Percentiles rank a stretch among this genome's conserved stretches.
Evolutionary conservation across 2,888 invertebrate species (phyloP).

Genomic region (Eristalis arbustorum): DNA sequence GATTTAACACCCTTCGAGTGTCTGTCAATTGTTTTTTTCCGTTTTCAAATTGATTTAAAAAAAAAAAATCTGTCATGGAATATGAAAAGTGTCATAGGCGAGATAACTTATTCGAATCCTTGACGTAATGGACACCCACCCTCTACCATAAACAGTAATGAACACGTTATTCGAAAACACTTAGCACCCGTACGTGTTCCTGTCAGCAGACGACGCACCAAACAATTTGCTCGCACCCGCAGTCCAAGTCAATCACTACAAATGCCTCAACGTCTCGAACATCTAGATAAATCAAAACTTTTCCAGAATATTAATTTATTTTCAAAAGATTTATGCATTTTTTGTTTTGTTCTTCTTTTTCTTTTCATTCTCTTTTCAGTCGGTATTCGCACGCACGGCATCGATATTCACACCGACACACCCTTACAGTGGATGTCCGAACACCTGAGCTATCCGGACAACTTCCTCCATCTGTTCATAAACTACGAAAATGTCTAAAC

Average conservation of each 20-base stretch:
- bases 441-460: conserved; percentile 98
- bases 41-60: not conserved
- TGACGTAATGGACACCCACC: conserved; percentile 26
- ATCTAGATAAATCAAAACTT: conserved; percentile 64
- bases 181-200: conserved; percentile 11
- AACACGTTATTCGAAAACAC: conserved; percentile 36
- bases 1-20: not conserved
- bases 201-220: not conserved
- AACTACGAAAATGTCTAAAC: conserved; percentile 74
- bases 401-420: conserved; percentile 91
- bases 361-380: conserved; percentile 82
- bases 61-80: not conserved
- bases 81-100: conserved; percentile 7
- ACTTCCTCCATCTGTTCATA: conserved; percentile 94
- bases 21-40: not conserved
- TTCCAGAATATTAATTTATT: conserved; percentile 62
- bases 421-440: conserved; percentile 98
- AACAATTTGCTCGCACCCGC: conserved; percentile 23
- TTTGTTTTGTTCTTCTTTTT: conserved; percentile 32
- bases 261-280: conserved; percentile 58
- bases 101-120: conserved; percentile 3
- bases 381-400: conserved; percentile 92
- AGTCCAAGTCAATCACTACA: conserved; percentile 13
- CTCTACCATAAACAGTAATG: conserved; percentile 31
- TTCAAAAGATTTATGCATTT: conserved; percentile 54